These are phyloP conservation scores for Heliconius sara DNA, from an alignment of 2,888 invertebrate species.

Conservation along the genomic window DNA sequence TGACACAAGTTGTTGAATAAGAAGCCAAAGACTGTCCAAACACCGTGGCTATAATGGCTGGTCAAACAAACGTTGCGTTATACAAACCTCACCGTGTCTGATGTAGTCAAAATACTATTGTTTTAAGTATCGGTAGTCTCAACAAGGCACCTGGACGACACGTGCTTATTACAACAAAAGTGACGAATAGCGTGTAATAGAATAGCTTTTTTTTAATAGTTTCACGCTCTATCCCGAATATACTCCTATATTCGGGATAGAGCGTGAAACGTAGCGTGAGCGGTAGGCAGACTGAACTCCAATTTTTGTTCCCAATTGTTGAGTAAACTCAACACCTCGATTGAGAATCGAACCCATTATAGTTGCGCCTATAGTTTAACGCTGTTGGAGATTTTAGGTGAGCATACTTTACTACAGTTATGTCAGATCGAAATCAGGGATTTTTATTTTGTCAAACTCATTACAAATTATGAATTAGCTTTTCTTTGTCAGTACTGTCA, in stretches of 20 bases:
- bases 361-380: background rate
- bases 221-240: too few relatives aligned
- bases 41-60: background rate
- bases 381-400: background rate
- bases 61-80: constrained; percentile 24
- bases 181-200: background rate
- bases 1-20: constrained; percentile 16
- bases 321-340: background rate
- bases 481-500: too few relatives aligned
- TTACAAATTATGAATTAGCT: too few relatives aligned
- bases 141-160: constrained; percentile 72
- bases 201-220: too few relatives aligned
- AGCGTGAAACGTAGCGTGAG: too few relatives aligned
- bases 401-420: too few relatives aligned
- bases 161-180: constrained; percentile 52
- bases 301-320: background rate
- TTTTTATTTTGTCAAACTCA: too few relatives aligned
- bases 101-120: constrained; percentile 76
- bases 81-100: constrained; percentile 58
- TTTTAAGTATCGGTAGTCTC: constrained; percentile 63
- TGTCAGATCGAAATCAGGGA: too few relatives aligned
- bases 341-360: background rate
- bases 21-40: constrained; percentile 14
- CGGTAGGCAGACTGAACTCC: too few relatives aligned
- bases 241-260: too few relatives aligned